Conservation (phyloP, 2,797 vertebrate species). For the Xiphorhynchus erythropygius region DNA sequence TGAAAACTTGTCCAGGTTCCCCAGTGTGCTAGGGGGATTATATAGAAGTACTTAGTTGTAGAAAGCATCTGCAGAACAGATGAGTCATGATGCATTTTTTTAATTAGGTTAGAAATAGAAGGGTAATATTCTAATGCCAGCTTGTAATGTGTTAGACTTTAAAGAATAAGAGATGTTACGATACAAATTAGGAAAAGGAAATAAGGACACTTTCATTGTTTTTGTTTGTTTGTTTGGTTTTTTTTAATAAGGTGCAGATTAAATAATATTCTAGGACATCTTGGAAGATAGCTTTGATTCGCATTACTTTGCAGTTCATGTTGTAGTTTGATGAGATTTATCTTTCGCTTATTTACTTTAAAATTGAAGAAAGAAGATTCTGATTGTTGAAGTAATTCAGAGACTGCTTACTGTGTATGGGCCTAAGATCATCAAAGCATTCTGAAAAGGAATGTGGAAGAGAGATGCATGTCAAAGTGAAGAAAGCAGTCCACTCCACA, state of each 20-base stretch:
- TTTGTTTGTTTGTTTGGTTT: background rate
- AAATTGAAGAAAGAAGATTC: background rate
- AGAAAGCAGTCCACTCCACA: rapidly evolving
- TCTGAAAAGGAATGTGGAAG: background rate
- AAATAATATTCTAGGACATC: background rate
- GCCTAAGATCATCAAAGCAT: background rate
- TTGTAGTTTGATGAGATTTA: background rate
- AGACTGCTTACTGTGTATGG: background rate
- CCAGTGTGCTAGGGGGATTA: background rate
- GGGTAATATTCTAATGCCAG: background rate
- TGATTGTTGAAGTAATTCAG: background rate
- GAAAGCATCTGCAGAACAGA: background rate
- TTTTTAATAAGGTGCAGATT: background rate
- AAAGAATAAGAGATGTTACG: background rate
- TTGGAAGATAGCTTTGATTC: background rate
- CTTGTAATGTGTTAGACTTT: background rate
- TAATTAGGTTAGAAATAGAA: background rate
- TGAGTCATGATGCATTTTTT: background rate
- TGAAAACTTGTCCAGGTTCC: background rate
- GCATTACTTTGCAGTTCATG: background rate
- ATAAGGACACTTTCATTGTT: background rate
- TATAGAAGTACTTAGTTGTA: background rate
- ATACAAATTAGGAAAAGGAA: background rate
- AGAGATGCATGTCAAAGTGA: background rate
- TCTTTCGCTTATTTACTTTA: background rate